Base-by-base conservation (phyloP, 2,797 vertebrate species). In the Periparus ater region DNA sequence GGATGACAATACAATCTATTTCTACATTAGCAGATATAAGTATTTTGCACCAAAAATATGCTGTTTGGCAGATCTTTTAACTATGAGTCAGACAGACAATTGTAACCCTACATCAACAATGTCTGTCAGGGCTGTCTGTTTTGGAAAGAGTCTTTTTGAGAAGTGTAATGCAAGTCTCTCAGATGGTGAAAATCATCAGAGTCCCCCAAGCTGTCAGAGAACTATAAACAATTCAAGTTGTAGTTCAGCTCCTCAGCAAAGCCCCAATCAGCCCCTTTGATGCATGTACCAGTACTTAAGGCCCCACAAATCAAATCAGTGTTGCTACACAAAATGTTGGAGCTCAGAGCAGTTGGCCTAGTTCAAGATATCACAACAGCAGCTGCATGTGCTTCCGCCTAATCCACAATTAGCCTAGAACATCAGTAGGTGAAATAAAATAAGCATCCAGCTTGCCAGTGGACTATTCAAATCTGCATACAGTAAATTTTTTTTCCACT, bases 41-140 rank as follows among this genome's bases (percentile, higher is more conserved):
- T 11, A 89, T 87, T 96, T 93, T 82, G 23, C 48, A 91, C 20
- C 27, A 76, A 70, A 93, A 91, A 79, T 79, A 73, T 29, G 51
- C 53, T 57, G 4, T 82, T 91, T 92, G 63, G n/a, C 92, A 86
- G 66, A 80, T 71, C 58, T 65, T 48, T 84, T 84, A 85, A 32
- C 62, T 50, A 23, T 87, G 61, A 96, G 42, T 95, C 90, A 93
- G 76, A 16, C 68, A 79, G 89, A 53, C 72, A 66, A 73, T 66
- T 63, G 84, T 66, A 91, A 75, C 42, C 61, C 61, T 72, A 44
- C 74, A 70, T 87, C 67, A 89, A 42, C 48, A 70, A 25, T 70
- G 58, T 84, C 84, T 96, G 51, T 87, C 81, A 87, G 27, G 38
- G 20, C 17, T 81, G 73, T 62, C 80, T 93, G 45, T 79, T 89